Conservation (phyloP, 2,797 vertebrate species). For the Leucoraja ocellata region DNA sequence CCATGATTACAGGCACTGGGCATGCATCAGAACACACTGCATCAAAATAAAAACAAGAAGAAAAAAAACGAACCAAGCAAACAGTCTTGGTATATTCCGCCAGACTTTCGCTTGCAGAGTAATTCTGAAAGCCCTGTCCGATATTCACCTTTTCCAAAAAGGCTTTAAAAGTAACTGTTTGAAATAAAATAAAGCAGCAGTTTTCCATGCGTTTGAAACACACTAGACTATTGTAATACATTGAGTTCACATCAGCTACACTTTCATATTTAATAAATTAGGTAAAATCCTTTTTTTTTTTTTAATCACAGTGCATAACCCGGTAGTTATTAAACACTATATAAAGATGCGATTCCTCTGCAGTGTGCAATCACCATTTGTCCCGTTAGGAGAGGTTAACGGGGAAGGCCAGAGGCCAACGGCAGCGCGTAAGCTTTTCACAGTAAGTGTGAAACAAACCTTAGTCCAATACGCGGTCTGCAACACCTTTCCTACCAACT, state of each 20-base stretch:
- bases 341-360: constrained; percentile 26
- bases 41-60: background rate
- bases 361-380: constrained; percentile 27
- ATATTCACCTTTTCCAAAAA: background rate
- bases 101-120: background rate
- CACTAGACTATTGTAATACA: constrained; percentile 27
- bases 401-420: background rate
- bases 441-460: background rate
- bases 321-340: constrained; percentile 33
- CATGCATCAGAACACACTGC: background rate
- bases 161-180: constrained; percentile 16
- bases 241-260: constrained; percentile 24
- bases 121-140: constrained; percentile 4
- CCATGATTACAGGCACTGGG: background rate
- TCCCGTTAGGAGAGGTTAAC: background rate
- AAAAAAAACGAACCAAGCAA: constrained; percentile 13
- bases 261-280: constrained; percentile 36
- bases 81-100: constrained; percentile 9
- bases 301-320: constrained; percentile 33
- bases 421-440: constrained; percentile 20
- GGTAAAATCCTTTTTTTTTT: constrained; percentile 27
- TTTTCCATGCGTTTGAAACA: constrained; percentile 35
- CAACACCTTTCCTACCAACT: background rate
- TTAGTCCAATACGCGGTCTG: background rate
- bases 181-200: constrained; percentile 31